Evolutionary conservation across 2,797 vertebrate species (phyloP), one percentile per base, ranked within the genome.

Genomic region (Poeciliopsis infans): DNA sequence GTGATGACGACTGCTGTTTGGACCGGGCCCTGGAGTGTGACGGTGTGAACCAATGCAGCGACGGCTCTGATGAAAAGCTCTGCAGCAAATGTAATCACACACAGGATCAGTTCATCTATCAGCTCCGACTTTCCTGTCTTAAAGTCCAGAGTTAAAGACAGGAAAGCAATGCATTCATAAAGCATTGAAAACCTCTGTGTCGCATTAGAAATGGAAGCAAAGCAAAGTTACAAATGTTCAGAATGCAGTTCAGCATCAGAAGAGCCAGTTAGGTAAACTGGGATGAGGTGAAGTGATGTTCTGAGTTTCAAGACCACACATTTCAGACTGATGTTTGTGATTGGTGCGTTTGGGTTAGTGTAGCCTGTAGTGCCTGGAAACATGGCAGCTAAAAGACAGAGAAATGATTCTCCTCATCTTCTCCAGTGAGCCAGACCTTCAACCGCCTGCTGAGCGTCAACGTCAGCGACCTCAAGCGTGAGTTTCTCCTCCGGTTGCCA

Each of bases 1-100:
- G 98, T 69, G 64, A 64, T 1, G 88, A 91, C 4, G 90, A 90
- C 83, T 99, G 98, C 93, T 99, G 98, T 83, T 89, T 99, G 49
- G 94, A 98, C 47, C 87, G 87, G 57, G 93, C 87, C 82, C 87
- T 96, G 88, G 97, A 98, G 88, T 99, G 98, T 81, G 98, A 99
- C 25, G 95, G 93, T 3, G 86, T 89, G n/a, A 6, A 3, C 0
- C 96, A 99, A 68, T 99, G 98, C 87, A 83, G 33, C 0, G 95
- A 97, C 4, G 91, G 85, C 25, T 95, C 96, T 0, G 98, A 98
- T 0, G 98, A 99, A 90, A 57, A 87, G 1, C 79, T 83, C 80
- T 99, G 98, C 93, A 91, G 86, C 25, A 89, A 85, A 79, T 83
- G 98, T 99, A 93, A 96, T 31, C 55, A 57, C 55, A 12, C 25